Evolutionary conservation across 2,797 vertebrate genomes (phyloP), one percentile per base, ranked within the genome.

Genomic region (Melanotaenia boesemani): DNA sequence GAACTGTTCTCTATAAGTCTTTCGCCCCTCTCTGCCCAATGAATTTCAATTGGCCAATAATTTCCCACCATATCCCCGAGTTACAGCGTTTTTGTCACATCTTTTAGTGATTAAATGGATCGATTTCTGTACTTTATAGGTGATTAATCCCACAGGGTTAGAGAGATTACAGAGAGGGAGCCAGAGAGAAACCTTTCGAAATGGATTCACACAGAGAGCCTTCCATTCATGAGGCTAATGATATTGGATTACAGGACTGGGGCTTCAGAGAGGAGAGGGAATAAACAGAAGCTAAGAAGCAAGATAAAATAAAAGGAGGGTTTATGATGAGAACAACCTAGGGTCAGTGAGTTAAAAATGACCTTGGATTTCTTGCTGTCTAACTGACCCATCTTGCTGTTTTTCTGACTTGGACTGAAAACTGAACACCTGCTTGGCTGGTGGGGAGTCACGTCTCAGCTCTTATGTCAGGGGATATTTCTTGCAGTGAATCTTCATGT

Each of bases 81-180:
- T 88, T 86, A 84, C 77, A 78, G 74, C 48, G 22, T 85, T 90
- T 92, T 91, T 90, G 89, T 92, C 90, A 92, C 86, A 90, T 90
- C 89, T 90, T 82, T 83, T 77, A 84, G 84, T 91, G 91, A 91
- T 91, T 93, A 90, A 93, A 92, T 79, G 84, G 86, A 91, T 94
- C 87, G 91, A 93, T 94, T 92, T 90, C 89, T 86, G 81, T 85
- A 91, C 86, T 86, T 84, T 39, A 83, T 81, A 82, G 89, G 89
- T 85, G 91, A 94, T 94, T 93, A 92, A 92, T 93, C 91, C 91
- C 85, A 82, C 61, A n/a, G 83, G 86, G 89, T 90, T 87, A 65
- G 83, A 86, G 88, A 91, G 92, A 91, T 92, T 92, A 92, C 80
- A 82, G 80, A 83, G 72, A 67, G 67, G 71, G 81, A 71, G 88